A percentile compares a stretch with the other conserved stretches of the same genome.
These are phyloP conservation scores for Oriolus oriolus DNA, from an alignment of 2,113 vertebrate species.

Conservation along the genomic window DNA sequence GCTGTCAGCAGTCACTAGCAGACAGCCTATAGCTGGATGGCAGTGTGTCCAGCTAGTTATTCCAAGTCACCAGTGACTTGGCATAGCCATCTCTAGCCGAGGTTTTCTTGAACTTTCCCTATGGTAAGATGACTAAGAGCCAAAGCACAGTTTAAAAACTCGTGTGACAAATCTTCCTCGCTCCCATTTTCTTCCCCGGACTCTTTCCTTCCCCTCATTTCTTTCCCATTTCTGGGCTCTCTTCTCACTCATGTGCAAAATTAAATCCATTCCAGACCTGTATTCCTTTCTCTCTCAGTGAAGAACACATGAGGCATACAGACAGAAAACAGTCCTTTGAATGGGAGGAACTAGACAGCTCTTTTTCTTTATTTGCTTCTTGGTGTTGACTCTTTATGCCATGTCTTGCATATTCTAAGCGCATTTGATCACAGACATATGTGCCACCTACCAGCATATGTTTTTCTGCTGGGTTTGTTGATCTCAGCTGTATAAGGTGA, in stretches of 20 bases:
- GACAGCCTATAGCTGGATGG: background rate
- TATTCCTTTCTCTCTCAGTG: background rate
- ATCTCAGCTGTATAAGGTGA: background rate
- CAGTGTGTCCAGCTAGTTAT: background rate
- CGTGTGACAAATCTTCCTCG: background rate
- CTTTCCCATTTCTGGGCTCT: background rate
- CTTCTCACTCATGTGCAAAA: background rate
- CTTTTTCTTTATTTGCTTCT: background rate
- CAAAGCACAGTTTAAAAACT: background rate
- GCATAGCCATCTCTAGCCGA: background rate
- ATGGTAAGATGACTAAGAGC: background rate
- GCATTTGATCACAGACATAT: background rate
- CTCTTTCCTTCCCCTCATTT: background rate
- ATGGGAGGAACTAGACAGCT: background rate
- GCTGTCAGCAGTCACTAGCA: background rate
- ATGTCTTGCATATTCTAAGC: background rate
- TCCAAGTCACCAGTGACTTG: background rate
- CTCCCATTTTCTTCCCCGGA: background rate
- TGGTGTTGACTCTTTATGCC: background rate
- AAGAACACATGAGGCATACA: background rate
- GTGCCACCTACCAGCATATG: background rate
- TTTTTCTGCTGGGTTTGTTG: background rate
- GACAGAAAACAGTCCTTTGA: background rate
- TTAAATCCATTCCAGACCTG: background rate
- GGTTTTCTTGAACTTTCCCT: background rate